Evolutionary conservation across 2,888 invertebrate genomes (phyloP), one percentile per base, ranked within the genome.

Genomic region (Heterodera filipjevi): DNA sequence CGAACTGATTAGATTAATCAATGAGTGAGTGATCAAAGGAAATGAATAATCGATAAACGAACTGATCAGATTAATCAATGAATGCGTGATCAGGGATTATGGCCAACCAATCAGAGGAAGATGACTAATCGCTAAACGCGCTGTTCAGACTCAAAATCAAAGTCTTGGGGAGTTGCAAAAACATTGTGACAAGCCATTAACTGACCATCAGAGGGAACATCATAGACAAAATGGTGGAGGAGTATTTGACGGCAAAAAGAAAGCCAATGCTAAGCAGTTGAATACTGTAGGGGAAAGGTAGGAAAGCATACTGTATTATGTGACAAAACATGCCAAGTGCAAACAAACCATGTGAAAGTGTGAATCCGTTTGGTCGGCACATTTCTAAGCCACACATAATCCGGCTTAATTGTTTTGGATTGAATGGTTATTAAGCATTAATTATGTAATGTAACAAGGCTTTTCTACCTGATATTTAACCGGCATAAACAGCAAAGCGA

Each of bases 181-280:
- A 79, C 75, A 66, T 80, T 79, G 3, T 79, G 74, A 27, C 77
- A 77, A 81, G 77, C 77, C 44, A 76, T 68, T 35, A 76, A 71
- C 39, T 8, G 19, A 83, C 82, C 89, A 87, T 87, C 30, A 87
- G 64, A 2, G 87, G 87, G 80, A 87, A 87, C 30, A 87, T 70
- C 84, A 87, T 89, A 30, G 86, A 85, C 53, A 88, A 83, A 30
- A 71, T 78, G 32, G 72, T 66, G 33, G 66, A 77, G 16, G 78
- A 49, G 71, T 84, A 85, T 84, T 91, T 91, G 78, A 91, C 89
- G 46, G 88, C 87, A 87, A 90, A 90, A 71, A 91, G 86, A 10
- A 89, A 84, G 10, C 84, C 87, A 27, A 91, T 85, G 82, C 90
- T 90, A 3, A 89, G 49, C n/a, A 90, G 78, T 85, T 91, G 91